Evolutionary conservation across 92 coral and sea anemone genomes (phyloP).

Genomic region (Virgularia gustaviana): DNA sequence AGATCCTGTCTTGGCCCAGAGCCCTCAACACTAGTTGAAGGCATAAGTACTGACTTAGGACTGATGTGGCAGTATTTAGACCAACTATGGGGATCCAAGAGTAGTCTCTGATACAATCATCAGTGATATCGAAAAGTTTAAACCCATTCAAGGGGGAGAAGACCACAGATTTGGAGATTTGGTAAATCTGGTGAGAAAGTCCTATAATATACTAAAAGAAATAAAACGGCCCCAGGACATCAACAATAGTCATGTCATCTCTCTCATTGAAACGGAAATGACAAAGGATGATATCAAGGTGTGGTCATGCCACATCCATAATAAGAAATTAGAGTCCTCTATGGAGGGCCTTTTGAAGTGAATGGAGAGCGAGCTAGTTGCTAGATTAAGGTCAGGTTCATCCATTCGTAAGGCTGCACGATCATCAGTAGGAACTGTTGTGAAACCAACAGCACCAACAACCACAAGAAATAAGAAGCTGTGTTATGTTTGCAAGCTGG

Average conservation of each 20-base stretch:
- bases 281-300: conserved; percentile 42
- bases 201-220: conserved; percentile 48
- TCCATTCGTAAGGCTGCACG: conserved; percentile 34
- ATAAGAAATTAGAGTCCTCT: conserved; percentile 46
- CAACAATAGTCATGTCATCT: conserved; percentile 53
- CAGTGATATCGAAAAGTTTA: conserved; percentile 47
- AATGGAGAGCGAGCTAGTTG: conserved; percentile 44
- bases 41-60: conserved; percentile 42
- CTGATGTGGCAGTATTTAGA: conserved; percentile 51
- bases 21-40: conserved; percentile 13
- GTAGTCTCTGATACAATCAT: conserved; percentile 52
- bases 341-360: conserved; percentile 40
- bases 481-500: conserved; percentile 51
- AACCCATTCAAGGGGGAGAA: conserved; percentile 48
- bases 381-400: conserved; percentile 44
- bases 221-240: conserved; percentile 43
- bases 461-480: too few relatives aligned
- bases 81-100: conserved; percentile 49
- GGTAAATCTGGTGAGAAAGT: conserved; percentile 43
- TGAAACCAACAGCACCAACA: too few relatives aligned
- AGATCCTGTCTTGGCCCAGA: conserved; percentile 51
- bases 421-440: background rate
- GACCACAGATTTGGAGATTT: conserved; percentile 54
- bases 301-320: conserved; percentile 43
- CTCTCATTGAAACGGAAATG: conserved; percentile 20